A percentile compares a stretch with the other conserved stretches of the same genome.
Evolutionary conservation across 2,797 vertebrate genomes (phyloP).

Genomic region (Hydrophis major): DNA sequence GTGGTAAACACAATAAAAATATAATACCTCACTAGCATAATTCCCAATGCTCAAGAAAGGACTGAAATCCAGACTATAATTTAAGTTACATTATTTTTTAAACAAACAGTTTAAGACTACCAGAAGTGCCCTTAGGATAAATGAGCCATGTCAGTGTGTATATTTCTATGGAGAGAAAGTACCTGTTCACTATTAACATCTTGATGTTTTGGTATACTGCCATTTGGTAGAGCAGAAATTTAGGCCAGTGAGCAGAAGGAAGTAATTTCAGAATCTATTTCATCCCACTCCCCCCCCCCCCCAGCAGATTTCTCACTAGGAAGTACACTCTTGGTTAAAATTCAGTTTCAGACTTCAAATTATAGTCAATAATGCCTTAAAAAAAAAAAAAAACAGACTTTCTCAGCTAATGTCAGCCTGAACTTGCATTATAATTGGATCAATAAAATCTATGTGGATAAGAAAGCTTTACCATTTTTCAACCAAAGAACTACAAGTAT

Average conservation of each 20-base stretch:
- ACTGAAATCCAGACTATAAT: neutral
- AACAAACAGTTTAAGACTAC: neutral
- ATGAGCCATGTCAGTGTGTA: neutral
- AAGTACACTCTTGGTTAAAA: neutral
- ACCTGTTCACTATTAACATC: neutral
- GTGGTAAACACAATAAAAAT: neutral
- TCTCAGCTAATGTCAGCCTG: neutral
- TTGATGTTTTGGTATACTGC: neutral
- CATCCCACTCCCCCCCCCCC: neutral
- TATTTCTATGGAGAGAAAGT: neutral
- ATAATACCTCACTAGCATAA: neutral
- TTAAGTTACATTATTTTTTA: neutral
- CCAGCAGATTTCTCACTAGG: neutral
- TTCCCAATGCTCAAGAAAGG: neutral
- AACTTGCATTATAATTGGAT: too few relatives aligned
- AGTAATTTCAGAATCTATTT: neutral
- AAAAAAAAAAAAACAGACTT: neutral
- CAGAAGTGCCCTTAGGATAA: neutral
- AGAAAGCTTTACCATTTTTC: neutral
- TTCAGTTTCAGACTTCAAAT: neutral
- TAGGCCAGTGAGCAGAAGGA: neutral
- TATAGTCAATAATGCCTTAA: neutral
- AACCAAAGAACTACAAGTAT: neutral
- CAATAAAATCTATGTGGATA: neutral
- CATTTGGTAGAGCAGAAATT: neutral